Base-by-base conservation (phyloP, 1,140 invertebrate species). In the Papilio helenus region DNA sequence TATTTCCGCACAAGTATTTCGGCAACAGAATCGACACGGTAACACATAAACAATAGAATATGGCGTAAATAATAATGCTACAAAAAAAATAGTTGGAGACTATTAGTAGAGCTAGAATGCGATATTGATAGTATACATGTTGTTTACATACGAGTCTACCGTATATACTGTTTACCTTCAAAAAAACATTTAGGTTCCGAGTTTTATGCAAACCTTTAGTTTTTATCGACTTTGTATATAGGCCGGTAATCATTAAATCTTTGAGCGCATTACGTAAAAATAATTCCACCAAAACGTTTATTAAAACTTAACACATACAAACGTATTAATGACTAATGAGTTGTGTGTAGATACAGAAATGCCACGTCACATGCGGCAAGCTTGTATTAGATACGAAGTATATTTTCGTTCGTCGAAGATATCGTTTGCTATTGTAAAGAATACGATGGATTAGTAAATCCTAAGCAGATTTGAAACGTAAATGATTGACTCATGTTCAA, bases 311-410 rank as follows among this genome's bases (percentile, higher is more conserved):
- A 68, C 61, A 68, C 61, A 68, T 29, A 29, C 26, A 68, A 14
- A 68, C 26, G 61, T 68, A 68, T 34, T 68, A 68, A 68, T 68
- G 61, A 68, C 61, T 68, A 68, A 68, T 68, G 61, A 68, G 61
- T 34, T 68, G 26, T 68, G 61, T 68, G 61, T 61, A 61, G 26
- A 68, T 34, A 68, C 23, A 26, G 20, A 29, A 65, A 65, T 65
- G 61, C 26, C 61, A 68, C 61, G 61, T 68, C 61, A 68, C 61
- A 68, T 10, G 58, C 61, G 12, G 61, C 61, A 12, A 12, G 61
- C 23, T 34, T 68, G 26, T 68, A 34, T 68, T 68, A 68, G 61
- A 68, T 29, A 68, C 61, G 26, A 29, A 68, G 23, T 29, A 29
- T 68, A 68, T 68, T 68, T 68, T 68, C 29, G 26, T 29, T 68